Conservation (phyloP, 1,140 invertebrate species). For the Linepithema humile region DNA sequence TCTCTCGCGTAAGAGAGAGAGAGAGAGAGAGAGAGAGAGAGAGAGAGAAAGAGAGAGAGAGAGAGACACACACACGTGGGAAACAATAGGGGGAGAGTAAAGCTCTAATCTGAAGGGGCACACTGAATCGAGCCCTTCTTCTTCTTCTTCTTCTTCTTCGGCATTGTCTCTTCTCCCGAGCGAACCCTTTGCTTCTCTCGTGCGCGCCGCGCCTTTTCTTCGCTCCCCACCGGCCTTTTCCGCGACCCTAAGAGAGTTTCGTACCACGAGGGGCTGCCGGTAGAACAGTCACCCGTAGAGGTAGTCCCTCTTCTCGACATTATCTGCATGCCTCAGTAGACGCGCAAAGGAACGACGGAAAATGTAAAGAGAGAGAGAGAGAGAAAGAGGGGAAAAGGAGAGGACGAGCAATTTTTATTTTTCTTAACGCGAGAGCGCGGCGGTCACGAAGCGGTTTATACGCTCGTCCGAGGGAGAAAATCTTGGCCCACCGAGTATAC, state of each 20-base stretch:
- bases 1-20: conserved; percentile 20
- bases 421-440: not conserved
- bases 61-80: conserved; percentile 59
- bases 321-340: conserved; percentile 67
- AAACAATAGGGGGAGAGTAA: conserved; percentile 76
- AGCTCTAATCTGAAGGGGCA: conserved; percentile 79
- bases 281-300: conserved; percentile 61
- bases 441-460: not conserved
- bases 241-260: conserved; percentile 63
- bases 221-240: conserved; percentile 47
- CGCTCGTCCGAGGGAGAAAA: not conserved
- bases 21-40: conserved; percentile 71
- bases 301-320: conserved; percentile 61
- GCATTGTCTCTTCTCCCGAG: conserved; percentile 71
- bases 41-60: conserved; percentile 50
- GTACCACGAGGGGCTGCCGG: conserved; percentile 39
- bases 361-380: not conserved
- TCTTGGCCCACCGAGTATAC: not conserved
- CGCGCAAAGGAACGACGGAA: conserved; percentile 55
- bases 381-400: not conserved
- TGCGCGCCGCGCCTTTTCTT: conserved; percentile 64
- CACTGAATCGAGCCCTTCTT: conserved; percentile 76
- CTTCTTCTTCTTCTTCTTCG: conserved; percentile 57
- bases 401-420: conserved; percentile 5
- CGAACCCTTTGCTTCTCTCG: conserved; percentile 62